These are phyloP conservation scores for Calephelis virginiensis DNA, from an alignment of 1,140 invertebrate species.

Conservation along the genomic window DNA sequence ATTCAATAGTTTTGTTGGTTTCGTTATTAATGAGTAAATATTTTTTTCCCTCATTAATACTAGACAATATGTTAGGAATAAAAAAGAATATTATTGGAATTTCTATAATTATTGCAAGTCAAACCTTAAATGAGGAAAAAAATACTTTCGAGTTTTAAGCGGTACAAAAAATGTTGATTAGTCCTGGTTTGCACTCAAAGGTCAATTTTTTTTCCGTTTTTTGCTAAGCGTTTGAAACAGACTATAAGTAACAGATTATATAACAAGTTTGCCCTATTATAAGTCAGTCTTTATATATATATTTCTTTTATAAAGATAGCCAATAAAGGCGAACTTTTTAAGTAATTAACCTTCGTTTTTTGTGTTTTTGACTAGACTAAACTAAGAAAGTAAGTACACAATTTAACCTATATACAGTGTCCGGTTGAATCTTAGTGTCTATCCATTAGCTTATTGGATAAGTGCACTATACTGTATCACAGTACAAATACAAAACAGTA, in stretches of 20 bases:
- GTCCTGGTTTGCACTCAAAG: no score
- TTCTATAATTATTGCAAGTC: no score
- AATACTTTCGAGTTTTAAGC: no score
- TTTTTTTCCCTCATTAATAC: no score
- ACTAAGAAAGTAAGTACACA: constrained; percentile 50
- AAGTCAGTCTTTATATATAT: constrained; percentile 14
- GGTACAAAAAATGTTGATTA: no score
- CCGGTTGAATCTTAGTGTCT: constrained; percentile 47
- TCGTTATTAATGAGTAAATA: no score
- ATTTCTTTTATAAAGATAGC: constrained; percentile 4
- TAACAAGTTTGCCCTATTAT: constrained; percentile 14
- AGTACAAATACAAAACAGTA: neutral
- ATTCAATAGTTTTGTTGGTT: no score
- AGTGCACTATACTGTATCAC: constrained; percentile 9
- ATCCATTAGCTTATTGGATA: constrained; percentile 18
- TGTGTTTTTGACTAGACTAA: constrained; percentile 51
- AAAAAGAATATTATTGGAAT: no score
- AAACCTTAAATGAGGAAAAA: no score
- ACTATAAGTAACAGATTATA: constrained; percentile 1
- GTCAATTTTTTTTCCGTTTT: no score
- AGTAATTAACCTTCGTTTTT: constrained; percentile 23
- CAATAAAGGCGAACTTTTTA: neutral
- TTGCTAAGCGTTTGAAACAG: no score
- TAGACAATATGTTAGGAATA: no score
- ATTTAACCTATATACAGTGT: constrained; percentile 26